Evolutionary conservation across 2,797 vertebrate genomes (phyloP).

Genomic region (Artibeus lituratus): DNA sequence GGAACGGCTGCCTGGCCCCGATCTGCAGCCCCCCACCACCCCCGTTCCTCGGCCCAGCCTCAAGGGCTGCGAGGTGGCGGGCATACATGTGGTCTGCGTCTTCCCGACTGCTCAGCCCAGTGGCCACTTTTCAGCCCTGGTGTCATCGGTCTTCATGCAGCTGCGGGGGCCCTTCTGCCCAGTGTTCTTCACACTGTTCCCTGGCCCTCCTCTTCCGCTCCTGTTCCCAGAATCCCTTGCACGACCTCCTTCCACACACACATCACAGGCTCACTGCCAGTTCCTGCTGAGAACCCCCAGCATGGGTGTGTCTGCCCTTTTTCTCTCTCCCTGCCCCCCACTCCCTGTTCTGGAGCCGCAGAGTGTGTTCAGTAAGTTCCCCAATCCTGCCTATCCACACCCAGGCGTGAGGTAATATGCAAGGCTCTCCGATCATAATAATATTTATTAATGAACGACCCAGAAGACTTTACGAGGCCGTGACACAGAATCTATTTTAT

Average conservation of each 20-base stretch:
- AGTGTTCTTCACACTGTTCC: not conserved
- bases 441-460: not conserved
- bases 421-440: not conserved
- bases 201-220: not conserved
- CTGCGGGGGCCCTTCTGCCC: not conserved
- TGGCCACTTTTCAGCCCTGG: not conserved
- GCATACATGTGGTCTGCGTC: not conserved
- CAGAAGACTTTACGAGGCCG: not conserved
- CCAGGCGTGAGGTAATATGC: not conserved
- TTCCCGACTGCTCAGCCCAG: not conserved
- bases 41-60: accelerated
- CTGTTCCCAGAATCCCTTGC: not conserved
- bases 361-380: not conserved
- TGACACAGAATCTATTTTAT: not conserved
- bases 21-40: not conserved
- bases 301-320: not conserved
- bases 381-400: not conserved
- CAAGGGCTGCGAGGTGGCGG: not conserved
- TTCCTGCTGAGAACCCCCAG: not conserved
- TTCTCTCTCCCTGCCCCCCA: not conserved
- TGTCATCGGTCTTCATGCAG: not conserved
- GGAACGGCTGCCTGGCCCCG: not conserved
- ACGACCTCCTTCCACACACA: too few relatives aligned
- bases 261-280: not conserved
- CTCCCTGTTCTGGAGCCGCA: not conserved